Evolutionary conservation across 1,140 invertebrate species (phyloP), one percentile per base, ranked within the genome.

Genomic region (Drosophila asahinai): DNA sequence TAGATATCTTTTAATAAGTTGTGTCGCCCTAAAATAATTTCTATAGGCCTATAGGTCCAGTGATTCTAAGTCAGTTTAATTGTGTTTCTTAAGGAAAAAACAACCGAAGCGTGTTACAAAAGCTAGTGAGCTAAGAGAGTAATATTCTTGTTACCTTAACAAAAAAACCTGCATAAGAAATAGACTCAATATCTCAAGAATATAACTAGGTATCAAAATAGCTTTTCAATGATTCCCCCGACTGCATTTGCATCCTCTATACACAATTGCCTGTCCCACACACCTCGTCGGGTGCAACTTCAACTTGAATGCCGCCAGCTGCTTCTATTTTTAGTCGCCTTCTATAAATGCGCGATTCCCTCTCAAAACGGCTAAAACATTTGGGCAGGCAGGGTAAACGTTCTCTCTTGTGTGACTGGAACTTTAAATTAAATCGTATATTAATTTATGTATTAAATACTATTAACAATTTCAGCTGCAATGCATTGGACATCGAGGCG

Each of bases 271-370:
- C 38, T 54, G 52, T 57, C 27, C 55, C 52, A 67, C 54, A 76
- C 52, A 65, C 17, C 43, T 59, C 47, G 54, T 47, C 49, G 38
- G 45, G 45, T 63, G 51, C 45, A 82, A 75, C 82, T 70, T 52
- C 80, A 80, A 68, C 80, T 87, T 81, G 72, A 83, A 70, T 40
- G 67, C 63, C 55, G 83, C 55, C 80, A 77, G 49, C 83, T 79
- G 75, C 64, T 60, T 55, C 83, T 86, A 86, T 86, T 86, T 86
- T 70, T 86, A 87, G 83, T 43, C 47, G 63, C 52, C 43, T 65
- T 78, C 51, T 70, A 68, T 36, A 59, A 62, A 68, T 65, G 60
- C 51, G 57, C 62, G 71, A 59, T 64, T 63, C 25, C 43, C 52
- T 52, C 38, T 52, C 38, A 42, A 33, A 22, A 57, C 42, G 19